Evolutionary conservation across 2,888 invertebrate species (phyloP), one percentile per base, ranked within the genome.

Genomic region (Heliconius cydno): DNA sequence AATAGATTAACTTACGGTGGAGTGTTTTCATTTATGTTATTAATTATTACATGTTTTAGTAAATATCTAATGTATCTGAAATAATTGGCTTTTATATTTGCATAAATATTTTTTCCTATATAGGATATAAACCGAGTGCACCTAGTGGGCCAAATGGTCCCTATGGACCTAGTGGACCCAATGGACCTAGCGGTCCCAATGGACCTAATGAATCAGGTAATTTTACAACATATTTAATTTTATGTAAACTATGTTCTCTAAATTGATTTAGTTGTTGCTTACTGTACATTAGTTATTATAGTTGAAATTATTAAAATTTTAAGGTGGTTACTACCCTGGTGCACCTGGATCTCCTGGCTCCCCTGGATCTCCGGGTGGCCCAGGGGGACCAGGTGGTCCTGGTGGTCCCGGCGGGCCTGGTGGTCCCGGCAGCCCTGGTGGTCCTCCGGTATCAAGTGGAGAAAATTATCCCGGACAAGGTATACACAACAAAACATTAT

Each of bases 401-500:
- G 82, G 84, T 0, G 79, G 82, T n/a, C 85, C 85, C 19, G 85
- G 85, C 13, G 81, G 80, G 0, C 84, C 84, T 25, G 84, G 81
- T 25, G 80, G 83, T 0, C 83, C 85, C 66, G 80, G 81, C 0
- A 82, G 83, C 12, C 22, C 57, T 60, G 68, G 63, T 60, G 75
- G 79, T 19, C 22, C 75, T 30, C 41, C 15, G 28, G n/a, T 68
- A 34, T 52, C 67, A 38, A n/a, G 65, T 28, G 76, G 81, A 25
- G 67, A 72, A 68, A 77, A 83, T 76, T 76, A 80, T 19, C 83
- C 83, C 19, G 78, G 81, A 3, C 76, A 79, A 79, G 71, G 71
- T 78, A 46, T 28, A 19, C n/a, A 25, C 15, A 52, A 52, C 19
- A n/a, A 52, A 52, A 52, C 19, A 52, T 19, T 52, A 52, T 52